Base-by-base conservation (phyloP, 2,888 invertebrate genomes). In the Chloromyia formosa region DNA sequence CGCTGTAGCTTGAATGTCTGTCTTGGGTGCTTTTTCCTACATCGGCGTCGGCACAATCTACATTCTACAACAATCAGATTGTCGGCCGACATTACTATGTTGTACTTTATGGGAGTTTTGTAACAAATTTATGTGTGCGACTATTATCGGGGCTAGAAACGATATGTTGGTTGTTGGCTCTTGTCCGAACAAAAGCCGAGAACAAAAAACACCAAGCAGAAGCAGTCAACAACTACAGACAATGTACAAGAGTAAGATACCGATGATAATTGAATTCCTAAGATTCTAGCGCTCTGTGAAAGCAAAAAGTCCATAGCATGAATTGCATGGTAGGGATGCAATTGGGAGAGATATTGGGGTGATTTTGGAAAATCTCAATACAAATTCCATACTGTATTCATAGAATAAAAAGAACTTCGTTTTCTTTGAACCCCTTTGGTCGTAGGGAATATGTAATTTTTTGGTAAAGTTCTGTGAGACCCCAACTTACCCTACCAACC, bases 91-190 rank as follows among this genome's bases (percentile, higher is more conserved):
- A 62, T 62, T 60, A 40, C 62, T 40, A 40, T 40, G 40, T 56
- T 20, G 18, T 56, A 20, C 20, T 20, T 56, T 56, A 16, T 56
- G 56, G 18, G 49, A 49, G 12, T 56, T 56, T 56, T 20, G 56
- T 61, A 73, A 53, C 73, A 22, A 73, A 73, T 73, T 73, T 73
- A 73, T 73, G 53, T 73, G 73, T 60, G 73, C 27, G 73, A 69
- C 69, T 53, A 40, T 56, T 58, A 56, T 56, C 62, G 62, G 62
- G 62, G 42, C 40, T 42, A 16, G 22, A 20, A 10, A 56, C 35
- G 40, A 62, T 16, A 42, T 49, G 49, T 35, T 35, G 27, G 7
- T 7, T 35, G 27, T 35, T 35, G 27, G 27, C 27, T 35, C 27
- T 35, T 35, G 7, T 35, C 2, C 7, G 27, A 7, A 35, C 27